phyloP scores from a whole-genome alignment of 2,797 vertebrate genomes.

The Melanotaenia boesemani region DNA sequence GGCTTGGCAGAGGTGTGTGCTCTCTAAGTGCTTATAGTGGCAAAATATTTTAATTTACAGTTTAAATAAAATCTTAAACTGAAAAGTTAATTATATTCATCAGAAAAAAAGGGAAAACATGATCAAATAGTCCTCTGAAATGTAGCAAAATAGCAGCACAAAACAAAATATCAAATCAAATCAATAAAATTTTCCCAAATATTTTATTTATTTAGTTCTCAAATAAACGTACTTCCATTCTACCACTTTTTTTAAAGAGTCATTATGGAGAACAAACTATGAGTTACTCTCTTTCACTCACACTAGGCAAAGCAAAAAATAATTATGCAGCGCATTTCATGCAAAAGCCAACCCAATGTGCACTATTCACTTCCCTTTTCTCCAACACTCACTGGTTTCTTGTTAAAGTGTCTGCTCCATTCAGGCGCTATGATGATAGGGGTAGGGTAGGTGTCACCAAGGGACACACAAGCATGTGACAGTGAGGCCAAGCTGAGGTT shows the following conservation, averaged over 20 bases:
- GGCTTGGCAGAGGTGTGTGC: too few relatives aligned
- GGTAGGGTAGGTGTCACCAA: conserved; percentile 82
- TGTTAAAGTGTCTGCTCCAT: conserved; percentile 81
- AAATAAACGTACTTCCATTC: not conserved
- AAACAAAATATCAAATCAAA: too few relatives aligned
- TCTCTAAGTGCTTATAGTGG: not conserved
- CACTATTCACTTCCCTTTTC: conserved; percentile 54
- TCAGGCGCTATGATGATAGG: conserved; percentile 83
- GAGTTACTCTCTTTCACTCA: not conserved
- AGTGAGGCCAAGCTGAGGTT: conserved; percentile 77
- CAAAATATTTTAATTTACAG: not conserved
- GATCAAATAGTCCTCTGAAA: not conserved
- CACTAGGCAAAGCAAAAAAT: not conserved
- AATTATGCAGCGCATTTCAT: not conserved
- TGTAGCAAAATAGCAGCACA: not conserved
- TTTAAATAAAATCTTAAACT: not conserved
- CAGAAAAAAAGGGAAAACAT: not conserved
- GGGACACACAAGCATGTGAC: conserved; percentile 73
- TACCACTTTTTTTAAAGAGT: not conserved
- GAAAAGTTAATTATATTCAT: not conserved
- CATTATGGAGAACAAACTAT: not conserved
- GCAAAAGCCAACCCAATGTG: not conserved
- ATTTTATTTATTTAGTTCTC: not conserved
- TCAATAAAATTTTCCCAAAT: not conserved
- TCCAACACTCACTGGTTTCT: conserved; percentile 77